Evolutionary conservation across 2,888 invertebrate species (phyloP), one percentile per base, ranked within the genome.

Genomic region (Drosophila neoperkinsi): DNA sequence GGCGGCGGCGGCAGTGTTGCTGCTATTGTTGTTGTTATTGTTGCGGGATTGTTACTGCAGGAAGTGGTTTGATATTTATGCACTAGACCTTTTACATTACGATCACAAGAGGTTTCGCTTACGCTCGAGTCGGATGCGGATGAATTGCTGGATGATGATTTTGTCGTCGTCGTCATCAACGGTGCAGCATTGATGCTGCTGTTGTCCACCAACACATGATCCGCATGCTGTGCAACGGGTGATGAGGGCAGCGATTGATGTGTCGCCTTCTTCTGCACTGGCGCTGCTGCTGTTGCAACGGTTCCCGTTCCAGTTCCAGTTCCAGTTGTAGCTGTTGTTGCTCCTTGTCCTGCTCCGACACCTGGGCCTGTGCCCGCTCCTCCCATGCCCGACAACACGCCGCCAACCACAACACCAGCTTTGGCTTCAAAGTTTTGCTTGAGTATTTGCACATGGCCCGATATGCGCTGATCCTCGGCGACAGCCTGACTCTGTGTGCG

Each of bases 351-450:
- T 46, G 46, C 31, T 33, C 41, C 66, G 10, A 55, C 58, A 30
- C 57, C 50, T 36, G 43, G 58, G 28, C 43, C 52, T 50, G 55
- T 59, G 53, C 66, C 43, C 6, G 21, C 53, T 50, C 50, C 58
- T 34, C 52, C 58, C 30, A n/a, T 34, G 55, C 55, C 71, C 33
- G 62, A 31, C 64, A 46, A 46, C 9, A 46, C 46, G 25, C 55
- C 56, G 16, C 67, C 77, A 28, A 75, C 82, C 53, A 79, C 84
- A 50, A 78, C 79, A 7, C 74, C 77, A 18, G 93, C 93, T 92
- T 96, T 96, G 60, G 97, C 97, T 94, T 98, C 98, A 93, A 98
- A 97, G 93, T 97, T 97, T 92, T 96, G 96, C 93, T 97, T 97
- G 83, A 97, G 95, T 94, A 96, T 97, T 94, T 96, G 96, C 82